phyloP scores from a whole-genome alignment of 2,888 invertebrate genomes.

The Limnephilus lunatus region DNA sequence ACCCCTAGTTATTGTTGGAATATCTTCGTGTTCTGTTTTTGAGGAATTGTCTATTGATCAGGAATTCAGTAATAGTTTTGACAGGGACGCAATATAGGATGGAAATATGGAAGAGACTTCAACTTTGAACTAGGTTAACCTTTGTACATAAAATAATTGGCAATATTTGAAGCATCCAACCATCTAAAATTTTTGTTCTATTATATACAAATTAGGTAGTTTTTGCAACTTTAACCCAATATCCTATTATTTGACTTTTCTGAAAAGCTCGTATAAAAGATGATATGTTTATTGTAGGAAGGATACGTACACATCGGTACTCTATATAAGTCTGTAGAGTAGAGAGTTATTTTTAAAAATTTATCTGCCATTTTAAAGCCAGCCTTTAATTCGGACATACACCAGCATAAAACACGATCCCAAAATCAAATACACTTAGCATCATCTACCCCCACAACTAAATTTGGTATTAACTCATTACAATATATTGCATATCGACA shows the following conservation, averaged over 20 bases:
- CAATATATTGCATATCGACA: too few species aligned
- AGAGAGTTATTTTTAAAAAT: too few species aligned
- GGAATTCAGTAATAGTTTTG: constrained; percentile 22
- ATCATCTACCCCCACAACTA: too few species aligned
- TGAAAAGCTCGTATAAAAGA: neutral
- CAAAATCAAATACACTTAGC: too few species aligned
- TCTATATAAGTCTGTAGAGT: too few species aligned
- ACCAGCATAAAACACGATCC: too few species aligned
- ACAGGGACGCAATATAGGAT: neutral
- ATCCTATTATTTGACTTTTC: neutral
- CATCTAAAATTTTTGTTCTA: neutral
- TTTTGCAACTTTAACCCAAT: neutral
- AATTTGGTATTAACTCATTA: too few species aligned
- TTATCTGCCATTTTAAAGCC: too few species aligned
- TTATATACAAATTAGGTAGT: neutral
- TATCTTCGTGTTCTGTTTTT: constrained; percentile 4
- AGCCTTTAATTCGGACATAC: too few species aligned
- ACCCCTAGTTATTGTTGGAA: constrained; percentile 1
- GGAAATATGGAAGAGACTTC: neutral
- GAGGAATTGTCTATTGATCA: neutral
- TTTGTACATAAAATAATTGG: neutral
- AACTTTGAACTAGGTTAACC: constrained; percentile 2
- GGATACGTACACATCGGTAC: neutral
- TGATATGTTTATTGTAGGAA: neutral
- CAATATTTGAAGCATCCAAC: neutral